Base-by-base conservation (phyloP, 2,797 vertebrate genomes). In the Synanceia verrucosa region DNA sequence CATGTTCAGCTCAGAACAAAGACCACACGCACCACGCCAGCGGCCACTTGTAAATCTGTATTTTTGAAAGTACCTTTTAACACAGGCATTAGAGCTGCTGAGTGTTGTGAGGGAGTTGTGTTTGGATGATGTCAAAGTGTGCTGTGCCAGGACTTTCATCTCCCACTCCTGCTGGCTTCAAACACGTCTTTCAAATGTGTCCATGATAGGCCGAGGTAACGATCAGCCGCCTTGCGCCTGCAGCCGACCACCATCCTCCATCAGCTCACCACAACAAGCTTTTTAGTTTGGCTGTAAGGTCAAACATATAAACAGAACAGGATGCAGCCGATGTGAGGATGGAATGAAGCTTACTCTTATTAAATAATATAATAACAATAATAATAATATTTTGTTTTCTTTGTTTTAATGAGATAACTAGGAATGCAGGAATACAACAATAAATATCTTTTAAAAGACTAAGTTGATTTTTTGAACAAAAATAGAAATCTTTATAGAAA, bases 11-110 rank as follows among this genome's bases (percentile, higher is more conserved):
- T 68, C 34, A 47, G 56, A 77, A 85, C 80, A 88, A 90, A 87
- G 79, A 60, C 23, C 23, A 1, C 8, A 9, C 26, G 29, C 11
- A 46, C 41, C 12, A 14, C 2, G 77, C 76, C 76, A 69, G 83
- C 48, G 48, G 73, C 80, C 85, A 81, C 87, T 92, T 91, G 85
- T 80, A 75, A 84, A 83, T 64, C 76, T 58, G 74, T 78, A 80
- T 76, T 67, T 85, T 86, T 90, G 80, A 89, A 88, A 90, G 84
- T 82, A 81, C 77, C 86, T 90, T 92, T 88, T 87, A 88, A 86
- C 84, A 73, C 69, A 50, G 76, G 81, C 85, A 83, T 86, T 76
- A 86, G 76, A 85, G 85, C 62, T 24, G 39, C 77, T 64, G 82
- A 85, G 81, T 73, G 82, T 70, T 70, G 83, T 80, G 84, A 80